Percentiles rank a stretch among this genome's conserved stretches.
These are phyloP conservation scores for Pterois miles DNA, from an alignment of 2,797 vertebrate genomes.

Conservation along the genomic window DNA sequence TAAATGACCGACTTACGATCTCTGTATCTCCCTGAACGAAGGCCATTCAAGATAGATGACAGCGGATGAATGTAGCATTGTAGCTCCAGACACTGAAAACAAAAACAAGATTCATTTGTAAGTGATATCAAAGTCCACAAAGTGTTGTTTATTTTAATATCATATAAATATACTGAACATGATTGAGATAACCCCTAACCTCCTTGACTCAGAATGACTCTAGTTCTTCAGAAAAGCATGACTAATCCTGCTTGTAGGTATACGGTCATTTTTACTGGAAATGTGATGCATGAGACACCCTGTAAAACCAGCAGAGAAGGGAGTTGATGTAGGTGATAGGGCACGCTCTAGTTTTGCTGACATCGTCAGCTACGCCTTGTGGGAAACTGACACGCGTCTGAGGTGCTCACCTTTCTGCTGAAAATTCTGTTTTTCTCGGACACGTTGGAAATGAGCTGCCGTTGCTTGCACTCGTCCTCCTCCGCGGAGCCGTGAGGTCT, in stretches of 20 bases:
- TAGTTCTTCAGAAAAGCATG: conserved; percentile 24
- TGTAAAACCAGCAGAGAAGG: conserved; percentile 22
- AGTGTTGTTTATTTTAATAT: neutral
- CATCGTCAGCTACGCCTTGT: conserved; percentile 17
- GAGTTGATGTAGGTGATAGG: conserved; percentile 54
- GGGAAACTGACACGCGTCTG: conserved; percentile 17
- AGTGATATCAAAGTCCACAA: conserved; percentile 13
- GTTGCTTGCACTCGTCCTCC: conserved; percentile 47
- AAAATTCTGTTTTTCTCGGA: conserved; percentile 76
- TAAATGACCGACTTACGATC: conserved; percentile 79
- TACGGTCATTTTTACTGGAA: conserved; percentile 46
- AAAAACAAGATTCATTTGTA: conserved; percentile 35
- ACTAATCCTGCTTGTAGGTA: conserved; percentile 20
- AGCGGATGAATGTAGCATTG: conserved; percentile 87
- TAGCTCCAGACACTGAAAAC: conserved; percentile 82
- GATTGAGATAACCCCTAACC: neutral
- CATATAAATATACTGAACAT: neutral
- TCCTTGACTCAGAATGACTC: neutral
- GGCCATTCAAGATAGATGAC: conserved; percentile 85
- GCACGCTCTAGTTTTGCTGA: conserved; percentile 45
- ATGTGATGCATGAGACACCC: conserved; percentile 10
- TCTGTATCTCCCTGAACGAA: conserved; percentile 86
- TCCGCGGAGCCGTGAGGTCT: conserved; percentile 66
- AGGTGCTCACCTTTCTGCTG: conserved; percentile 80
- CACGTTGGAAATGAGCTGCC: conserved; percentile 56